Evolutionary conservation across 2,113 vertebrate genomes (phyloP).

Genomic region (Neopipo cinnamomea): DNA sequence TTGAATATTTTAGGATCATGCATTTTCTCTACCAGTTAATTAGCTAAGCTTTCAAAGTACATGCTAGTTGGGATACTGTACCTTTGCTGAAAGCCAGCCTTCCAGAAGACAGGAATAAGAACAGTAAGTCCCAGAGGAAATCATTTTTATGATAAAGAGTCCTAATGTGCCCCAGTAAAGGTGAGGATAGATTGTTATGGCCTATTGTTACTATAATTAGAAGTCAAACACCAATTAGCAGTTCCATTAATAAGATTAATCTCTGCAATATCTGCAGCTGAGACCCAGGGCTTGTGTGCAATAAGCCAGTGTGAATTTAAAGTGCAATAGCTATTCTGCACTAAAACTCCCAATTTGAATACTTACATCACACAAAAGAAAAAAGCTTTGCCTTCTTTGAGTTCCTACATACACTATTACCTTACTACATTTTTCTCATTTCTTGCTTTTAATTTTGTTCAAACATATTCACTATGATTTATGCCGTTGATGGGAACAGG

Average conservation of each 20-base stretch:
- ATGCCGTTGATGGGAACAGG: not conserved
- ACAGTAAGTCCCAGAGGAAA: conserved; percentile 38
- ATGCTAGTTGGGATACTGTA: not conserved
- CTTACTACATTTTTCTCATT: not conserved
- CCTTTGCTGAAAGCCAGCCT: conserved; percentile 29
- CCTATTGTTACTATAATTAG: conserved; percentile 68
- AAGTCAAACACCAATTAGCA: conserved; percentile 70
- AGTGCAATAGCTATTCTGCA: conserved; percentile 7
- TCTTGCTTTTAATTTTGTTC: not conserved
- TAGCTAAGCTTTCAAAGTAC: conserved; percentile 32
- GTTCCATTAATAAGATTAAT: conserved; percentile 69
- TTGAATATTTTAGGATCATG: not conserved
- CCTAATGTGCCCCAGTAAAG: conserved; percentile 47
- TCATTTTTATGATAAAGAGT: conserved; percentile 50
- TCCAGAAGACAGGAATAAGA: conserved; percentile 33
- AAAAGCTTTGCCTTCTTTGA: not conserved
- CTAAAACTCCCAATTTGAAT: not conserved
- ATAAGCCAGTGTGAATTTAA: conserved; percentile 24
- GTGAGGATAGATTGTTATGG: conserved; percentile 56
- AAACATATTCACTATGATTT: not conserved
- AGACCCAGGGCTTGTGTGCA: conserved; percentile 28
- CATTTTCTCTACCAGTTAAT: conserved; percentile 41
- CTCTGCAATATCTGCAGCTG: conserved; percentile 65
- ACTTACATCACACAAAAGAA: not conserved
- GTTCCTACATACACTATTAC: not conserved